Evolutionary conservation across 2,113 vertebrate genomes (phyloP).

Genomic region (Pterocles burchelli): DNA sequence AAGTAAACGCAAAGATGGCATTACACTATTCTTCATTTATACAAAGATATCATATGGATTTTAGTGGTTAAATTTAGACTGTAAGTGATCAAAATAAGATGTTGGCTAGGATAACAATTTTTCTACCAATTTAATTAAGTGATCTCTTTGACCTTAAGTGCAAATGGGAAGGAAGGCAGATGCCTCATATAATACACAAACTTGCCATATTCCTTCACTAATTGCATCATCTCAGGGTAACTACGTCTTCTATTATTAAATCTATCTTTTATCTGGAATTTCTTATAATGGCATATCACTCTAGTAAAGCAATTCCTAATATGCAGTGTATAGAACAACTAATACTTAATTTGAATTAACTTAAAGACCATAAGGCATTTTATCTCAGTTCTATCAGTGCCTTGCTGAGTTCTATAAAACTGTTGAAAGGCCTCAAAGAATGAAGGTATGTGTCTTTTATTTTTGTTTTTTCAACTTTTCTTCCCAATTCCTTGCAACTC

Average conservation of each 20-base stretch:
- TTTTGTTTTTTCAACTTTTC: background rate
- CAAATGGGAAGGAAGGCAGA: background rate
- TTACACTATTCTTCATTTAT: background rate
- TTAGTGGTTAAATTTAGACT: background rate
- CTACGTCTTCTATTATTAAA: background rate
- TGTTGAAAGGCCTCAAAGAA: background rate
- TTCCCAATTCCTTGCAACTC: background rate
- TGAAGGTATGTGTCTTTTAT: background rate
- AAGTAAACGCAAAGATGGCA: background rate
- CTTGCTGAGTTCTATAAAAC: background rate
- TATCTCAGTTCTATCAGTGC: background rate
- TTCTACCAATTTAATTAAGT: background rate
- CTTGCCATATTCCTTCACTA: background rate
- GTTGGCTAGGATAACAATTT: background rate
- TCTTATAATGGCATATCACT: background rate
- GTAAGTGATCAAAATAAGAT: background rate
- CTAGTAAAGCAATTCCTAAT: background rate
- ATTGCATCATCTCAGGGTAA: background rate
- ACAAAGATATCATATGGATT: background rate
- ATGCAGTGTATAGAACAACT: background rate
- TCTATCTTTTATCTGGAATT: background rate
- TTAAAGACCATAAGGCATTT: background rate
- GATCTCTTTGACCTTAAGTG: background rate
- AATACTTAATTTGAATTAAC: background rate
- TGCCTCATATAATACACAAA: background rate